Base-by-base conservation (phyloP, 2,888 invertebrate genomes). In the Mamestra brassicae region DNA sequence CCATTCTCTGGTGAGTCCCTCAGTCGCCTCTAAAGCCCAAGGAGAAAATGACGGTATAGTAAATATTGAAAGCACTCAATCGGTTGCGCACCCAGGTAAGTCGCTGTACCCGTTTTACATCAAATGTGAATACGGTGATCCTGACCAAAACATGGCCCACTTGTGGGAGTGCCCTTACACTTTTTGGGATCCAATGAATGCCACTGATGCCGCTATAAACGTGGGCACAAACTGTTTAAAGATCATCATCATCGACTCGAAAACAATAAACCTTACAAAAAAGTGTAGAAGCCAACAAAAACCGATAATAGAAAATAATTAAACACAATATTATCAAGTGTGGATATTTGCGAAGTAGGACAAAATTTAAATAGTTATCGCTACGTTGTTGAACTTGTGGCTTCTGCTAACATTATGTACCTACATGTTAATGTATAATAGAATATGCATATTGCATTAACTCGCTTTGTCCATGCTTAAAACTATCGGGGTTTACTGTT, bases 311-410 rank as follows among this genome's bases (percentile, higher is more conserved):
- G 78, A 80, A 80, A 74, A 70, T 26, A 80, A 86, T 68, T 80
- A 65, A 76, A 75, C 85, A 74, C 62, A 42, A 60, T 58, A 80
- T 78, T 81, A 87, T 83, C 83, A 62, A 60, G 54, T 67, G 76
- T 77, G 65, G 76, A 85, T 79, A 74, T 84, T 83, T 69, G 80
- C 73, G 79, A 92, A 89, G 87, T 91, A 80, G 92, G 85, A 86
- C 91, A 86, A 88, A 88, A 92, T 92, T 92, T 90, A 78, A 92
- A 92, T 92, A 91, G 76, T 89, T 91, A 91, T 91, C 90, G 78
- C 83, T 60, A 34, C 76, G 57, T 71, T 80, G 77, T 80, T 84
- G 83, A 83, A 83, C 80, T 85, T 83, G 83, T 80, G 74, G 79
- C 82, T 74, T 83, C 84, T 84, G 75, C 80, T 80, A 75, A 79